Evolutionary conservation across 2,797 vertebrate genomes (phyloP).

Genomic region (Scolopax bukidnonensis): DNA sequence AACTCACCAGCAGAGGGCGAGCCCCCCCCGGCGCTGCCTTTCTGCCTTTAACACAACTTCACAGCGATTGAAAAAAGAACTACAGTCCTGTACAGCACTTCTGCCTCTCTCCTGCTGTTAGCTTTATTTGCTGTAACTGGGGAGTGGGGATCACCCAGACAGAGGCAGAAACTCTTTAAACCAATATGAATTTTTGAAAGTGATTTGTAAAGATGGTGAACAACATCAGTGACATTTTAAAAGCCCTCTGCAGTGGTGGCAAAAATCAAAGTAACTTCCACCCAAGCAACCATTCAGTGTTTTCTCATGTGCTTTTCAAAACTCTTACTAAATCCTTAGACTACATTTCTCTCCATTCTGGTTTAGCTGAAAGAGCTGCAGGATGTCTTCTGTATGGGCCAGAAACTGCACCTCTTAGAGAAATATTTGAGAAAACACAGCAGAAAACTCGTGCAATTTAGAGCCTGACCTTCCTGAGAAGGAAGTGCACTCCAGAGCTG

Average conservation of each 20-base stretch:
- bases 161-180: background rate
- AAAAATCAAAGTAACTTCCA: background rate
- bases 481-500: background rate
- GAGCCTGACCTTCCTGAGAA: background rate
- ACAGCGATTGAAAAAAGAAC: accelerated
- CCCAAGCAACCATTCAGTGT: background rate
- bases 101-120: background rate
- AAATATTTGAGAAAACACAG: background rate
- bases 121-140: background rate
- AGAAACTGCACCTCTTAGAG: background rate
- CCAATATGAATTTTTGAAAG: background rate
- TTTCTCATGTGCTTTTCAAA: background rate
- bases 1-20: background rate
- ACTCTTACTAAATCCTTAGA: background rate
- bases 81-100: accelerated
- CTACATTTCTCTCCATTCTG: background rate
- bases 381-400: background rate
- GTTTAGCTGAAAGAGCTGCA: background rate
- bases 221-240: background rate
- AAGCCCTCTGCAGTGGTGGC: background rate
- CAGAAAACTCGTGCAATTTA: background rate
- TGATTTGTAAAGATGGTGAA: background rate
- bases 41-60: accelerated
- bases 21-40: background rate
- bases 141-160: background rate